Evolutionary conservation across 2,113 vertebrate genomes (phyloP), one percentile per base, ranked within the genome.

Genomic region (Chaetorhynchus papuensis): DNA sequence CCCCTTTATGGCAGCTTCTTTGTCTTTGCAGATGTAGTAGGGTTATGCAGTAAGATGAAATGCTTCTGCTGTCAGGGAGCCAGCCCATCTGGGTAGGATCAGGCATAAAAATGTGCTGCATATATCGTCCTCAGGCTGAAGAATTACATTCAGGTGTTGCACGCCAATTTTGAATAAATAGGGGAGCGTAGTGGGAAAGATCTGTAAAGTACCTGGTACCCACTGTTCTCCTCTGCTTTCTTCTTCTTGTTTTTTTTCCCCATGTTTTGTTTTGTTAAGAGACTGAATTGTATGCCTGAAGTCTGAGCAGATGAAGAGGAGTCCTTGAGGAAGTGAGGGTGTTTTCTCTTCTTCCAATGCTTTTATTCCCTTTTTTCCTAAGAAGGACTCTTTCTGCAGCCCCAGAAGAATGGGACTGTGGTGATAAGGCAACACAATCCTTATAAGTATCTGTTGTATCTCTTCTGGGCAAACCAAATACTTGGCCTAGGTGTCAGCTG

Each of bases 111-210:
- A 92, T 50, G 19, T 42, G 81, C 68, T 71, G 61, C 82, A 86
- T 89, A 44, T 90, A 95, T 96, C 79, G 59, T 90, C 52, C 69
- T 76, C 85, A 71, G 94, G 94, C 93, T 97, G 96, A 98, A 95
- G 97, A 97, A 97, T 96, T 97, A 91, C 71, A 74, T 96, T 98
- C 97, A 98, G 97, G 97, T 98, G 96, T 94, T 94, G 76, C 65
- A 77, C 94, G 90, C 79, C 95, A 76, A 64, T 96, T 95, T 93
- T 92, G 80, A 81, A 79, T 87, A 72, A 84, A 87, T 53, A 53
- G 14, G 91, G n/a, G 65, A 60, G 49, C 42, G 41, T 52, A 50
- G 45, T 35, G 37, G 65, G 63, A 86, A 94, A 90, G 70, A 89
- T 78, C 42, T 74, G 60, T 69, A 56, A 82, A 86, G 65, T 53